phyloP scores from a whole-genome alignment of 2,888 invertebrate genomes.

The Drosophila cracens region DNA sequence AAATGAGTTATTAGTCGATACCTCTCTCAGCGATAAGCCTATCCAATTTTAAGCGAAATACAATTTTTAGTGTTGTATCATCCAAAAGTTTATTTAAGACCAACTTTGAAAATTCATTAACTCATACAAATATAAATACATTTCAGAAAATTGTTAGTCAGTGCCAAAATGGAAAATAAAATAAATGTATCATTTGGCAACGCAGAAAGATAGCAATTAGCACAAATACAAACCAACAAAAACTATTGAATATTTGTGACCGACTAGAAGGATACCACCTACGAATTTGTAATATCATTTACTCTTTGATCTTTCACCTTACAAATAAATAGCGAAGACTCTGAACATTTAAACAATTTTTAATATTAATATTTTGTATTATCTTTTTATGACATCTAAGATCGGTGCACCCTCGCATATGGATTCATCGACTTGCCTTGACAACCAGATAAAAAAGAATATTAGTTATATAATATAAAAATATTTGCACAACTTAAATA shows the following conservation, averaged over 20 bases:
- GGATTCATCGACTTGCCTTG: background rate
- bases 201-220: conserved; percentile 12
- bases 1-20: background rate
- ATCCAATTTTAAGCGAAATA: background rate
- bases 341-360: background rate
- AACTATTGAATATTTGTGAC: background rate
- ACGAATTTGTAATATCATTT: background rate
- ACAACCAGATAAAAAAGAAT: background rate
- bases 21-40: background rate
- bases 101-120: background rate
- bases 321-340: background rate
- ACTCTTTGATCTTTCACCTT: background rate
- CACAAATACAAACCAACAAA: conserved; percentile 5
- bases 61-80: background rate
- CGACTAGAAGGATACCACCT: background rate
- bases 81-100: background rate
- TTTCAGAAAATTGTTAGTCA: background rate
- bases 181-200: conserved; percentile 6
- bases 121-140: background rate
- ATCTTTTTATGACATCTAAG: background rate
- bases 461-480: too few species aligned
- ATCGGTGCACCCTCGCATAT: background rate
- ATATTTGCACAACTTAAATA: background rate
- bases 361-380: background rate
- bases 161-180: background rate